phyloP scores from a whole-genome alignment of 2,113 vertebrate species.

The Ornithorhynchus anatinus region DNA sequence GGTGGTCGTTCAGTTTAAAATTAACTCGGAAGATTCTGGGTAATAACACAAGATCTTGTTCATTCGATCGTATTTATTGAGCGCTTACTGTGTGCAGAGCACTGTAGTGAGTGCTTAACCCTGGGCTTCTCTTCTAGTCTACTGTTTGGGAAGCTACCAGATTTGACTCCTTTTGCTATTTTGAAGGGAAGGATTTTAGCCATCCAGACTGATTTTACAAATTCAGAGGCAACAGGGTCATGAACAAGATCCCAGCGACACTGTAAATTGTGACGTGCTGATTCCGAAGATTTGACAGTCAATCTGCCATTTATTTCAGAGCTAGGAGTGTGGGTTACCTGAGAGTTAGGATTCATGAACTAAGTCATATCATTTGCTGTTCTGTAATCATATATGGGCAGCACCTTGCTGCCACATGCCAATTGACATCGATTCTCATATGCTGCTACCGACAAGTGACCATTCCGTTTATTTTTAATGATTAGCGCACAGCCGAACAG shows the following conservation, averaged over 20 bases:
- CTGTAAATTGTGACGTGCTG: slow-evolving; percentile 19
- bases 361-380: slow-evolving; percentile 5
- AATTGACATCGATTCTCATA: slow-evolving; percentile 58
- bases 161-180: background rate
- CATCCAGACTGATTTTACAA: background rate
- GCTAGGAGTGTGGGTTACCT: background rate
- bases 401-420: slow-evolving; percentile 64
- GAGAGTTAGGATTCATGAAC: slow-evolving; percentile 20
- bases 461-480: slow-evolving; percentile 59
- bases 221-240: background rate
- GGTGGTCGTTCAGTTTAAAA: background rate
- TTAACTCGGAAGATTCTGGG: slow-evolving; percentile 22
- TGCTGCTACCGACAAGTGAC: slow-evolving; percentile 48
- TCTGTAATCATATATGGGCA: background rate
- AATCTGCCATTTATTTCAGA: slow-evolving; percentile 43
- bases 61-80: too few relatives aligned
- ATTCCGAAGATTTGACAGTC: slow-evolving; percentile 36
- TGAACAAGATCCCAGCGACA: background rate
- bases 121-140: slow-evolving; percentile 18
- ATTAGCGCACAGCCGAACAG: slow-evolving; percentile 8
- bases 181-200: slow-evolving; percentile 22
- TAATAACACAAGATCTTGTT: slow-evolving; percentile 25
- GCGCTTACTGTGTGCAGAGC: too few relatives aligned
- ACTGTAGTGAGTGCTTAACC: too few relatives aligned
- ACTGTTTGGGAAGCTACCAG: slow-evolving; percentile 12